Percentiles rank a stretch among this genome's conserved stretches.
phyloP scores from a whole-genome alignment of 2,797 vertebrate species.

The Sebastolobus altivelis region DNA sequence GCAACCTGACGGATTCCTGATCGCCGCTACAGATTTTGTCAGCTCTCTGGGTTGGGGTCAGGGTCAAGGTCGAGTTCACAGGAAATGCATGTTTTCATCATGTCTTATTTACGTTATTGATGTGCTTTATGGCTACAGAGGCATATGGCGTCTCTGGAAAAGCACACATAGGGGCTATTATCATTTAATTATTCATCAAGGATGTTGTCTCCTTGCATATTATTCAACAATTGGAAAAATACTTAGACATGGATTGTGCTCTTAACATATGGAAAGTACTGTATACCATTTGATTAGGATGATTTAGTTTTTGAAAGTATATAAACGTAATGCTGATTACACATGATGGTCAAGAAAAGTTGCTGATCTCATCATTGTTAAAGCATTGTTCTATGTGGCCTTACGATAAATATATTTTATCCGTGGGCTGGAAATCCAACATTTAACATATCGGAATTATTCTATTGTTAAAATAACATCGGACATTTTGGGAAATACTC shows the following conservation, averaged over 20 bases:
- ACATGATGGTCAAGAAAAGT: not conserved
- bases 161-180: slow-evolving; percentile 43
- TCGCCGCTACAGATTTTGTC: slow-evolving; percentile 33
- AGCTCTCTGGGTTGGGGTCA: slow-evolving; percentile 29
- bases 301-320: not conserved
- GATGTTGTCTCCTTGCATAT: slow-evolving; percentile 57
- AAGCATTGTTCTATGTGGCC: not conserved
- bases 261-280: not conserved
- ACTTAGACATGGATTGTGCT: slow-evolving; percentile 28
- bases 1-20: slow-evolving; percentile 29
- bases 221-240: slow-evolving; percentile 61
- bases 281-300: not conserved
- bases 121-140: slow-evolving; percentile 57
- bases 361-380: not conserved
- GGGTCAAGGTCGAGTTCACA: slow-evolving; percentile 71
- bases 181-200: slow-evolving; percentile 75
- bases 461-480: not conserved
- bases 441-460: not conserved
- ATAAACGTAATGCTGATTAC: not conserved
- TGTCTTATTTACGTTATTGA: slow-evolving; percentile 75
- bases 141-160: slow-evolving; percentile 48
- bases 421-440: not conserved
- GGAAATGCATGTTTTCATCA: slow-evolving; percentile 67
- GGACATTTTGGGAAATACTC: not conserved
- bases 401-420: not conserved